phyloP scores from a whole-genome alignment of 2,888 invertebrate genomes.

The Drosophila prolongata region DNA sequence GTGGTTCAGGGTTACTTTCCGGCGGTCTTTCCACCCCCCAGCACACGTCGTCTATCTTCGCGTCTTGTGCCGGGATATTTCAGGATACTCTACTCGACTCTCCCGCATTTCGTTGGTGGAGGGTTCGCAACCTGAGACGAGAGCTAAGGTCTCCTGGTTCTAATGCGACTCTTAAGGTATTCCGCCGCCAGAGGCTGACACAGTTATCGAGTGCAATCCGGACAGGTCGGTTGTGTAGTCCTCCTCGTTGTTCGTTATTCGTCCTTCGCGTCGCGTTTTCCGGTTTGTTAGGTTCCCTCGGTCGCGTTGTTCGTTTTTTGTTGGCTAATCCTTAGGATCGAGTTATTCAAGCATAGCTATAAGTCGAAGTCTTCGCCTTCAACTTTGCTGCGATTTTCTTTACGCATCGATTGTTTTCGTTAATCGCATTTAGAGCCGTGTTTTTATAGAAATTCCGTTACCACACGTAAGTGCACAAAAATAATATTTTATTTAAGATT shows the following conservation, averaged over 20 bases:
- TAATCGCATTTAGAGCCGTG: constrained; percentile 53
- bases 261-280: constrained; percentile 42
- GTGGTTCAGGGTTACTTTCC: constrained; percentile 62
- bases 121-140: constrained; percentile 51
- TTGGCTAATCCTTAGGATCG: constrained; percentile 53
- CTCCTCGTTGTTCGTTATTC: constrained; percentile 28
- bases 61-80: constrained; percentile 30
- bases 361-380: constrained; percentile 32
- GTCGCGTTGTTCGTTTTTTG: constrained; percentile 17
- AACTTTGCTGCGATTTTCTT: constrained; percentile 27
- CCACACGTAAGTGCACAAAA: constrained; percentile 55
- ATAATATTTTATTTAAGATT: neutral
- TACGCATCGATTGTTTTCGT: constrained; percentile 51
- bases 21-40: constrained; percentile 47
- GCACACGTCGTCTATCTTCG: constrained; percentile 44
- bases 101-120: constrained; percentile 30
- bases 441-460: constrained; percentile 11
- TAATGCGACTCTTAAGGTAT: constrained; percentile 60
- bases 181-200: constrained; percentile 77
- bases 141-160: constrained; percentile 1
- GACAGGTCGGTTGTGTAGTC: constrained; percentile 82
- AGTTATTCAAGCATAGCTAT: constrained; percentile 41
- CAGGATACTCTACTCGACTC: constrained; percentile 24
- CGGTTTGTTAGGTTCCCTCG: constrained; percentile 26
- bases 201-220: constrained; percentile 84